phyloP scores from a whole-genome alignment of 2,888 invertebrate species.

The Trypoxylon attenuatum region DNA sequence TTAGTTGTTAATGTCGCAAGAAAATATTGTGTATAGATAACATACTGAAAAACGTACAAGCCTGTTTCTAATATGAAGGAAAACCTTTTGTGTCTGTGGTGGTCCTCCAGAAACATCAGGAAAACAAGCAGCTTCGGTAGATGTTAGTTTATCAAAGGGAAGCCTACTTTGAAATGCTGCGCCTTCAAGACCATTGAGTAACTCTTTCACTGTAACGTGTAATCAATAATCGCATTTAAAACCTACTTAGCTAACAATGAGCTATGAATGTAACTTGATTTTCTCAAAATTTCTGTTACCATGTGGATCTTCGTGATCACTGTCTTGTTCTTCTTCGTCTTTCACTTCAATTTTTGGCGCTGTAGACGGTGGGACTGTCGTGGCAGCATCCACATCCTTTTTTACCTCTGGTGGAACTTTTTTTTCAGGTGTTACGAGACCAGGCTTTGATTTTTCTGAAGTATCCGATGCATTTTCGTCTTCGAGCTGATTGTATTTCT shows the following conservation, averaged over 20 bases:
- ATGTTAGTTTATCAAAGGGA: constrained; percentile 95
- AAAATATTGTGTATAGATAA: too few species aligned
- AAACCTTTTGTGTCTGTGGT: constrained; percentile 89
- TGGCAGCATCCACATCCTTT: constrained; percentile 77
- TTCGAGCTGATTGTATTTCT: constrained; percentile 80
- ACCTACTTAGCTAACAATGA: neutral
- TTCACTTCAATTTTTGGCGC: constrained; percentile 75
- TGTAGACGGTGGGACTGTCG: constrained; percentile 76
- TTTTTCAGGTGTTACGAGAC: constrained; percentile 70
- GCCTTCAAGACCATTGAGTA: constrained; percentile 84
- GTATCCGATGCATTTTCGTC: constrained; percentile 80
- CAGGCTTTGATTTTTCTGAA: constrained; percentile 79
- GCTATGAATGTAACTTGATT: neutral
- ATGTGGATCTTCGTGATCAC: constrained; percentile 81
- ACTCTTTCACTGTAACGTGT: constrained; percentile 64
- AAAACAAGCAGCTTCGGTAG: constrained; percentile 94
- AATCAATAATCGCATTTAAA: neutral
- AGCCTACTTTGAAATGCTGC: constrained; percentile 95
- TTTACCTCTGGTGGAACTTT: constrained; percentile 71
- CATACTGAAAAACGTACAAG: constrained; percentile 75
- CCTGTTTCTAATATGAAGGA: constrained; percentile 93
- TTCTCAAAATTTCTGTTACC: constrained; percentile 63
- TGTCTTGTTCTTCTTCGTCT: constrained; percentile 77
- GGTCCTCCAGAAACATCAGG: constrained; percentile 91
- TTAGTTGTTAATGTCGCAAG: too few species aligned